Percentiles rank a stretch among this genome's conserved stretches.
Evolutionary conservation across 2,888 invertebrate genomes (phyloP).

Genomic region (Morpho achilles): DNA sequence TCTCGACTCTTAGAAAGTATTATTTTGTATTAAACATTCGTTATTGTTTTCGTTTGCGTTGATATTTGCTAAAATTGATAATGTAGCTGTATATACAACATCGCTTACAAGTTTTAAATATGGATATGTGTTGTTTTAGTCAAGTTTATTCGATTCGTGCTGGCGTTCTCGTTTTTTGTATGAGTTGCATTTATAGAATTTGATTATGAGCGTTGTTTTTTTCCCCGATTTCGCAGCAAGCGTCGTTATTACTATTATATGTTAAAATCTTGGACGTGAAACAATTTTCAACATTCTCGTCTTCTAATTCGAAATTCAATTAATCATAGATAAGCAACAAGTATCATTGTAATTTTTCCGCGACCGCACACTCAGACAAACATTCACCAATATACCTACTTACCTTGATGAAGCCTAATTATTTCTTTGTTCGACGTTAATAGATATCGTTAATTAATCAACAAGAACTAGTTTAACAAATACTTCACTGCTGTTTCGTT

Average conservation of each 20-base stretch:
- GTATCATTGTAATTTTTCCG: no score
- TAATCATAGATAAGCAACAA: not conserved
- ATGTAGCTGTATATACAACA: constrained; percentile 16
- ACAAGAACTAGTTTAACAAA: constrained; percentile 5
- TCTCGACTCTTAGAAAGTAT: constrained; percentile 66
- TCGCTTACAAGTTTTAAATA: constrained; percentile 7
- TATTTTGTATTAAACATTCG: constrained; percentile 45
- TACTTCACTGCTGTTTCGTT: constrained; percentile 12
- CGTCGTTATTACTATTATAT: constrained; percentile 13
- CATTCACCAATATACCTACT: not conserved
- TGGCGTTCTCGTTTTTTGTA: constrained; percentile 6
- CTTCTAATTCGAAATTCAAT: not conserved
- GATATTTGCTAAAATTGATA: constrained; percentile 30
- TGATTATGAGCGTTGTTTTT: constrained; percentile 18
- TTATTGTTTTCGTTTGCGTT: constrained; percentile 24
- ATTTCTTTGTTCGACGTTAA: constrained; percentile 20
- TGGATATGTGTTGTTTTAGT: constrained; percentile 2
- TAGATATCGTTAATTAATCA: constrained; percentile 20
- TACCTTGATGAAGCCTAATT: constrained; percentile 13
- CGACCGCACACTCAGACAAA: no score
- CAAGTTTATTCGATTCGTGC: constrained; percentile 1
- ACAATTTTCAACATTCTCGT: constrained; percentile 15
- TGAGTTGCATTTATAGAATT: constrained; percentile 20
- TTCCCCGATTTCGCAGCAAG: constrained; percentile 21
- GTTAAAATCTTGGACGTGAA: not conserved